phyloP scores from a whole-genome alignment of 2,888 invertebrate species.

The Trachelus troglodyta region DNA sequence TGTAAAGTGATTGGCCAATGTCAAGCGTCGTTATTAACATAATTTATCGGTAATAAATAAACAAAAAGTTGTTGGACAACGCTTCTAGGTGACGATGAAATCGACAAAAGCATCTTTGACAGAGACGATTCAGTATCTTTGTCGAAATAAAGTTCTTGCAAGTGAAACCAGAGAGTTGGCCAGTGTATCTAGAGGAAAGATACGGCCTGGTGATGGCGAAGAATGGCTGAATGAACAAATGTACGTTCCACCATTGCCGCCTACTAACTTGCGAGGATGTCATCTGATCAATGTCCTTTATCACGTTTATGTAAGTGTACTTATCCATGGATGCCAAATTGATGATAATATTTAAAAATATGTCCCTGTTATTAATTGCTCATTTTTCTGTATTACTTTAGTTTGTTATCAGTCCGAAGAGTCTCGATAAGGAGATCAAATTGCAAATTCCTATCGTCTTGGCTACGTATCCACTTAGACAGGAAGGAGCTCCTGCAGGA shows the following conservation, averaged over 20 bases:
- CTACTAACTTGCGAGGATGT: constrained; percentile 93
- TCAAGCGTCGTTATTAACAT: not conserved
- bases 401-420: constrained; percentile 93
- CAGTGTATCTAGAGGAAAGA: constrained; percentile 81
- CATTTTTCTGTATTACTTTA: constrained; percentile 60
- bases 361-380: not conserved
- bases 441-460: constrained; percentile 91
- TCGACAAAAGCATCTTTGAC: constrained; percentile 87
- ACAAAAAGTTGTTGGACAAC: not conserved
- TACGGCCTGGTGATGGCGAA: constrained; percentile 83
- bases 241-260: constrained; percentile 93
- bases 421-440: constrained; percentile 91
- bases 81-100: constrained; percentile 74
- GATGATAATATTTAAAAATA: not conserved
- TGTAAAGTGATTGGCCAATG: not conserved
- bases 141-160: constrained; percentile 86
- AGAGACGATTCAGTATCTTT: constrained; percentile 91
- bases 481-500: constrained; percentile 73
- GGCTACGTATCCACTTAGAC: constrained; percentile 89
- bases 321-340: not conserved
- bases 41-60: not conserved
- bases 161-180: constrained; percentile 89
- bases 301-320: constrained; percentile 85
- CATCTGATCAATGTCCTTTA: constrained; percentile 94
- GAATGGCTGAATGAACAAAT: constrained; percentile 90